Evolutionary conservation across 2,888 invertebrate genomes (phyloP), one percentile per base, ranked within the genome.

Genomic region (Synergus japonicus): DNA sequence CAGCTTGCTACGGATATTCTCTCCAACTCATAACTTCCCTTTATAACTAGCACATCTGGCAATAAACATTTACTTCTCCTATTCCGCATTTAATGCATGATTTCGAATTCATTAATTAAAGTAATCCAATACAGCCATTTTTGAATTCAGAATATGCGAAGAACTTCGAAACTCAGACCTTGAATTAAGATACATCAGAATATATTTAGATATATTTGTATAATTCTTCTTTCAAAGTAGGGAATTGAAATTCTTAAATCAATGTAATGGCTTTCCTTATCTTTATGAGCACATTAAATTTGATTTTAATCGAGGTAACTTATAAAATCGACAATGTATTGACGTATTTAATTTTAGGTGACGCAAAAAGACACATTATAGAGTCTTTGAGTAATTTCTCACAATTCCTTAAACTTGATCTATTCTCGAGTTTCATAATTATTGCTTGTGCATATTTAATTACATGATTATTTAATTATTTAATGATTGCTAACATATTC

Each of bases 21-120:
- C 73, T 73, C n/a, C 73, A 73, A 73, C 73, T 73, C 73, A 73
- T 73, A 73, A 73, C 54, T 73, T 73, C 73, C 49, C 29, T 54
- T 73, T 73, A 54, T 73, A 73, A 73, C 73, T 54, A 37, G 49
- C 9, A 37, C 29, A 29, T 49, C 10, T 54, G 22, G 49, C 49
- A 73, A 54, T 37, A 54, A 29, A 73, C 37, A 73, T 37, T 54
- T 12, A 41, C 54, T 54, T 54, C 29, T 18, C 54, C 37, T n/a
- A 49, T 54, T 54, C 10, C 37, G 37, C 13, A 54, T n/a, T 54
- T 54, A 73, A 69, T 37, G 13, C 8, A 22, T 29, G 49, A 29
- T 69, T 54, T 69, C 46, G 29, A 69, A 69, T 73, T n/a, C 54
- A 49, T 54, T 73, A 73, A 73, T 54, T 73, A 73, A 54, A 54